These are phyloP conservation scores for Pocillopora verrucosa DNA, from an alignment of 64 coral and sea anemone species.

Conservation along the genomic window DNA sequence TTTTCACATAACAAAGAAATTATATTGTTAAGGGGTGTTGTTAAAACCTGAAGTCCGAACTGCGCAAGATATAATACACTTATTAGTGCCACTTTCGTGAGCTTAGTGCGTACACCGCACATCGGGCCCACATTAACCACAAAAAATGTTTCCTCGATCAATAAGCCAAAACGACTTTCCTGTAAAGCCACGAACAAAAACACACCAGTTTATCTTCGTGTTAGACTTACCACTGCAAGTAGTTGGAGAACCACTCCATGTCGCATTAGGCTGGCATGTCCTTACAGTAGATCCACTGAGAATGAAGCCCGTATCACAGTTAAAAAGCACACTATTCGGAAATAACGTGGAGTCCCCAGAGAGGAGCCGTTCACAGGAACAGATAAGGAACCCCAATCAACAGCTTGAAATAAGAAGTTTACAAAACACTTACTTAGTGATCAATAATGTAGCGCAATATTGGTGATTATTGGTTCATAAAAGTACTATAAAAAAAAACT, in stretches of 20 bases:
- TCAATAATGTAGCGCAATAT: not conserved
- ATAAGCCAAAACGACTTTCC: too few relatives aligned
- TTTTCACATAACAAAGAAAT: too few relatives aligned
- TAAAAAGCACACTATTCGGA: constrained; percentile 20
- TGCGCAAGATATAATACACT: too few relatives aligned
- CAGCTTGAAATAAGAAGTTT: constrained; percentile 3
- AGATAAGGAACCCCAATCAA: constrained; percentile 22
- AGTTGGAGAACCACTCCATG: constrained; percentile 47
- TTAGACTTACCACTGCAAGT: constrained; percentile 42
- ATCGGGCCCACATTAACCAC: too few relatives aligned
- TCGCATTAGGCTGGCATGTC: constrained; percentile 45
- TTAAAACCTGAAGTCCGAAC: too few relatives aligned
- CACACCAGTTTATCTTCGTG: too few relatives aligned
- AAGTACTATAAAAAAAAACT: too few relatives aligned
- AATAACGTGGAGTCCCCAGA: constrained; percentile 21
- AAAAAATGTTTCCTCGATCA: too few relatives aligned
- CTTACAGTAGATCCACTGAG: constrained; percentile 21
- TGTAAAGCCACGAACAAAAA: too few relatives aligned
- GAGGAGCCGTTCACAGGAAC: constrained; percentile 19
- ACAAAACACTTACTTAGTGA: not conserved
- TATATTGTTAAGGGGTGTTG: too few relatives aligned
- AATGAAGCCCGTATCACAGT: constrained; percentile 44
- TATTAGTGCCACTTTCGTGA: too few relatives aligned
- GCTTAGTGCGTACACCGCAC: too few relatives aligned
- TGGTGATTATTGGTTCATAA: not conserved